phyloP scores from a whole-genome alignment of 2,113 vertebrate species.

The Anas platyrhynchos region DNA sequence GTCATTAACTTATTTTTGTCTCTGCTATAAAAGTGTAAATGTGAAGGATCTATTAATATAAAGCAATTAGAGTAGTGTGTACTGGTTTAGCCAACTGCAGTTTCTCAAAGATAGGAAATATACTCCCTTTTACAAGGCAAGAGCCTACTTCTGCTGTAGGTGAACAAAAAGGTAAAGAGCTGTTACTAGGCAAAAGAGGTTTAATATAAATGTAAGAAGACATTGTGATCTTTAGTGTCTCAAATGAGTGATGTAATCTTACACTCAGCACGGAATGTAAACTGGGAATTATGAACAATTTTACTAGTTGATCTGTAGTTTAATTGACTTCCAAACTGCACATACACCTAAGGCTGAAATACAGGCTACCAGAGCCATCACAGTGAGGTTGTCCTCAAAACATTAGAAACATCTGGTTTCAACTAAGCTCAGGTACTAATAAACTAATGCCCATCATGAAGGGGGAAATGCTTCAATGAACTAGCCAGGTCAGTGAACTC shows the following conservation, averaged over 20 bases:
- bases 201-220: not conserved
- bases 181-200: not conserved
- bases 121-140: not conserved
- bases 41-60: not conserved
- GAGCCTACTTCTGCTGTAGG: not conserved
- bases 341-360: not conserved
- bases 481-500: constrained; percentile 37
- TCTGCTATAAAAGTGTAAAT: not conserved
- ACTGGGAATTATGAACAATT: not conserved
- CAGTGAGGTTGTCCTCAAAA: not conserved
- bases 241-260: not conserved
- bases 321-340: not conserved
- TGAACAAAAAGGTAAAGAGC: not conserved
- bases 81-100: not conserved
- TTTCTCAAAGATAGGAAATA: not conserved
- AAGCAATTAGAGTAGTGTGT: not conserved
- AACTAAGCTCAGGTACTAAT: constrained; percentile 29
- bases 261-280: not conserved
- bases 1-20: not conserved
- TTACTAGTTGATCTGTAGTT: not conserved
- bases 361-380: not conserved
- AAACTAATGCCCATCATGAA: constrained; percentile 35
- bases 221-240: not conserved
- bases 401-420: constrained; percentile 50
- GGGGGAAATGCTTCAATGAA: constrained; percentile 28